Evolutionary conservation across 2,888 invertebrate species (phyloP).

Genomic region (Lamellibrachia satsuma): DNA sequence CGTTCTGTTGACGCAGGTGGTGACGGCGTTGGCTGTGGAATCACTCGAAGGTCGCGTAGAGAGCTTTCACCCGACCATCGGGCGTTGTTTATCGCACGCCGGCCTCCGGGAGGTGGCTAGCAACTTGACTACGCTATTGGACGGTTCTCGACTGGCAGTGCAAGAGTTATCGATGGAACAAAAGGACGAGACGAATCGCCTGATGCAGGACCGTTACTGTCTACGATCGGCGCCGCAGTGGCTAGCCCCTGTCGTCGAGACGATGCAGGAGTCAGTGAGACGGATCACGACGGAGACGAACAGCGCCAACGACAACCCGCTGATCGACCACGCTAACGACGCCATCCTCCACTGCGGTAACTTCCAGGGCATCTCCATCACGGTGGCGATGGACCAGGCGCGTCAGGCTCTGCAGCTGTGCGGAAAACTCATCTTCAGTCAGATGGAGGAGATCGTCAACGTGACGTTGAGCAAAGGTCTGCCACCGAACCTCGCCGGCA

Average conservation of each 20-base stretch:
- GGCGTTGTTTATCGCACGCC: constrained; percentile 41
- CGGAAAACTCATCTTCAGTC: constrained; percentile 48
- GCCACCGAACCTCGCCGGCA: constrained; percentile 48
- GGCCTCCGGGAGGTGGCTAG: constrained; percentile 41
- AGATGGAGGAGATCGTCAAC: constrained; percentile 48
- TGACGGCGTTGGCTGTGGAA: constrained; percentile 26
- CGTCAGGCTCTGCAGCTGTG: constrained; percentile 48
- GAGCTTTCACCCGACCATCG: constrained; percentile 43
- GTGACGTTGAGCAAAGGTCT: constrained; percentile 43
- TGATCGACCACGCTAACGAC: constrained; percentile 41
- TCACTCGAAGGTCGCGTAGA: constrained; percentile 37
- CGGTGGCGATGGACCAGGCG: constrained; percentile 48
- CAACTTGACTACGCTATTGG: constrained; percentile 35
- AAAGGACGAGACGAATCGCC: constrained; percentile 29
- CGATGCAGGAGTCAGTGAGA: constrained; percentile 31
- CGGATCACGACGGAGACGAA: constrained; percentile 42
- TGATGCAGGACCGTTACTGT: constrained; percentile 46
- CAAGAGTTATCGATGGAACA: constrained; percentile 30
- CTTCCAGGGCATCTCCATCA: constrained; percentile 42
- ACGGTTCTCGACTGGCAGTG: constrained; percentile 35
- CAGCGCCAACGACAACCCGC: constrained; percentile 46
- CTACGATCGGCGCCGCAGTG: constrained; percentile 45
- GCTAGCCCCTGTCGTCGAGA: constrained; percentile 44
- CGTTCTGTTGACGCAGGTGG: constrained; percentile 40
- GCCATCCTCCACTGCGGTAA: constrained; percentile 44